Percentiles rank a stretch among this genome's conserved stretches.
Conservation (phyloP, 2,113 vertebrate genomes). For the mouse (Mus musculus) region DNA sequence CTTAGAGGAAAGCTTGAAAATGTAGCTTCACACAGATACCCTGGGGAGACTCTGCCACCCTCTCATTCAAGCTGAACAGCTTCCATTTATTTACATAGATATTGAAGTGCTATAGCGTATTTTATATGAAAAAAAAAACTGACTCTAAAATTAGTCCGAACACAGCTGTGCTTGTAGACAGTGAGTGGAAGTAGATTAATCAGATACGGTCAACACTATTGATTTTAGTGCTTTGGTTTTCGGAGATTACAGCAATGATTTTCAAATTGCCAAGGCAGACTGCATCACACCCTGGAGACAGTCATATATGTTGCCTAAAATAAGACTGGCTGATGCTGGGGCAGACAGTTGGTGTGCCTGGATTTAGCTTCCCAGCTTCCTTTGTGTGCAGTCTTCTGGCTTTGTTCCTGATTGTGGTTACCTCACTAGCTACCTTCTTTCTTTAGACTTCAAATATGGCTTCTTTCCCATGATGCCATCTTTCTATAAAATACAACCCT, state of each 20-base stretch:
- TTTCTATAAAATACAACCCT: not conserved
- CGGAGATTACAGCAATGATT: slow-evolving; percentile 68
- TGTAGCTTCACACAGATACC: not conserved
- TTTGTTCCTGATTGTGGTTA: slow-evolving; percentile 1
- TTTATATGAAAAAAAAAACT: slow-evolving; percentile 22
- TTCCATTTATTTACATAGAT: slow-evolving; percentile 56
- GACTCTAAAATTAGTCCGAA: slow-evolving; percentile 67
- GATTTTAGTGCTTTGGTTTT: slow-evolving; percentile 65
- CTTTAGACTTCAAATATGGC: not conserved
- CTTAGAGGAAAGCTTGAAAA: not conserved
- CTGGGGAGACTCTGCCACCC: not conserved
- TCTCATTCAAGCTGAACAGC: slow-evolving; percentile 15
- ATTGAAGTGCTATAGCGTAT: slow-evolving; percentile 26
- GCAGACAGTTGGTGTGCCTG: slow-evolving; percentile 60
- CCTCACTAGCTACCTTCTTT: slow-evolving; percentile 10
- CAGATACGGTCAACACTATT: slow-evolving; percentile 67
- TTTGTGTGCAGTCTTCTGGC: slow-evolving; percentile 56
- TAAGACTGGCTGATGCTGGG: slow-evolving; percentile 61
- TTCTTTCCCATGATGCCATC: not conserved
- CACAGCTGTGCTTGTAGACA: slow-evolving; percentile 71
- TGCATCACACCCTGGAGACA: slow-evolving; percentile 61
- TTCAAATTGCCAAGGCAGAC: slow-evolving; percentile 66
- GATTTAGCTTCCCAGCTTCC: slow-evolving; percentile 66
- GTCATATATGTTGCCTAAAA: slow-evolving; percentile 62
- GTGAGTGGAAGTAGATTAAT: slow-evolving; percentile 70